Evolutionary conservation across 2,888 invertebrate species (phyloP), one percentile per base, ranked within the genome.

Genomic region (Stramonita haemastoma): DNA sequence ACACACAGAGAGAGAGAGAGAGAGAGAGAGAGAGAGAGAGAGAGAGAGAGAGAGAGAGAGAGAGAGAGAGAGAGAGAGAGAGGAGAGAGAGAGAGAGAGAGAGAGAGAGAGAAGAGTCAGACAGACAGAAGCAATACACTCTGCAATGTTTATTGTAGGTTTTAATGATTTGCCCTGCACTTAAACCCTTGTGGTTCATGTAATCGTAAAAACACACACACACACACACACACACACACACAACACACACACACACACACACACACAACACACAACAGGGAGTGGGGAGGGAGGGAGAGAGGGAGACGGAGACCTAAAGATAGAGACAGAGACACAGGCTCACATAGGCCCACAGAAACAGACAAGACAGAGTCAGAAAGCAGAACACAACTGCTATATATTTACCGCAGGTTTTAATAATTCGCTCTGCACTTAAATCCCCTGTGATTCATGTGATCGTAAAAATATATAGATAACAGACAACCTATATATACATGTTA

Each of bases 211-310:
- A 22, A 83, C 36, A 83, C 36, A 36, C 36, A 29, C 73, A 29
- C 70, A 70, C 70, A n/a, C 70, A n/a, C 70, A 60, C 60, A 60
- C 73, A 73, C 73, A 73, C 73, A 73, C 73, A 73, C 73, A 73
- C 29, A 73, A 73, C 11, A n/a, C 73, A 73, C 73, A 73, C n/a
- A 70, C n/a, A 70, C 1, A 26, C 70, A n/a, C 22, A 70, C 70
- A 70, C 26, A 70, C 70, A 70, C 70, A n/a, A n/a, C n/a, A n/a
- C n/a, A n/a, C n/a, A n/a, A n/a, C n/a, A n/a, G n/a, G n/a, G n/a
- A n/a, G n/a, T n/a, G n/a, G n/a, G 19, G 60, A 15, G 60, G 19
- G 60, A 60, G 60, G 19, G 60, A 60, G 60, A 60, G 13, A 60
- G 60, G 19, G 60, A 60, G 60, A 66, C 66, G 13, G 66, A 66